phyloP scores from a whole-genome alignment of 2,888 invertebrate species.

The Drosophila hamatofila region DNA sequence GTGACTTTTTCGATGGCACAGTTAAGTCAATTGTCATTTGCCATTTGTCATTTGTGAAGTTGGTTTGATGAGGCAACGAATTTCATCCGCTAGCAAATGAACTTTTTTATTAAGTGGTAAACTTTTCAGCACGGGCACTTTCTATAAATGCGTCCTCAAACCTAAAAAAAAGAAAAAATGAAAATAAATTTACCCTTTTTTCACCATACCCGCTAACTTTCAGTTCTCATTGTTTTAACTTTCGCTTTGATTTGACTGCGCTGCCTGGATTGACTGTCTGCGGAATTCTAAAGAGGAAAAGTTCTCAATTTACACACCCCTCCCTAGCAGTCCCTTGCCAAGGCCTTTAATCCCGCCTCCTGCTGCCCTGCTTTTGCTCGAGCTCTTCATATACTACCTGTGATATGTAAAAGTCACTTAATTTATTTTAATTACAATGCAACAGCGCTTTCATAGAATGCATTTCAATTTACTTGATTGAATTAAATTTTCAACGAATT shows the following conservation, averaged over 20 bases:
- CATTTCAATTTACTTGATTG: conserved; percentile 78
- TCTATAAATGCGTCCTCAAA: conserved; percentile 60
- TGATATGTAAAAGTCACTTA: conserved; percentile 55
- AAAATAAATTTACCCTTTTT: neutral
- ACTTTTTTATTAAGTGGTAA: conserved; percentile 69
- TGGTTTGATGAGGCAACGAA: conserved; percentile 10
- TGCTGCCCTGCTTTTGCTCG: neutral
- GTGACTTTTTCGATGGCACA: conserved; percentile 19
- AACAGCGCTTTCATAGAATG: conserved; percentile 64
- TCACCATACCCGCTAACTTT: conserved; percentile 35
- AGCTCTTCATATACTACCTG: conserved; percentile 31
- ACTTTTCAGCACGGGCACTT: conserved; percentile 60
- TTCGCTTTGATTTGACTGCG: conserved; percentile 65
- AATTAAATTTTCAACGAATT: conserved; percentile 72
- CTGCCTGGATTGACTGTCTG: conserved; percentile 49
- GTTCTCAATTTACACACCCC: neutral
- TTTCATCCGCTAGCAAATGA: conserved; percentile 31
- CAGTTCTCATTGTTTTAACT: conserved; percentile 63
- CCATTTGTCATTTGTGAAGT: conserved; percentile 59
- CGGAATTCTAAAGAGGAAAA: conserved; percentile 41
- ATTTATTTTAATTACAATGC: conserved; percentile 59
- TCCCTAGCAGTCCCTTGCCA: neutral
- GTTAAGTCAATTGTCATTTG: conserved; percentile 12
- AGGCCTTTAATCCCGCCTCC: neutral
- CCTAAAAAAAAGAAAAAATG: neutral